Evolutionary conservation across 2,797 vertebrate genomes (phyloP), one percentile per base, ranked within the genome.

Genomic region (Xerus rutilus): DNA sequence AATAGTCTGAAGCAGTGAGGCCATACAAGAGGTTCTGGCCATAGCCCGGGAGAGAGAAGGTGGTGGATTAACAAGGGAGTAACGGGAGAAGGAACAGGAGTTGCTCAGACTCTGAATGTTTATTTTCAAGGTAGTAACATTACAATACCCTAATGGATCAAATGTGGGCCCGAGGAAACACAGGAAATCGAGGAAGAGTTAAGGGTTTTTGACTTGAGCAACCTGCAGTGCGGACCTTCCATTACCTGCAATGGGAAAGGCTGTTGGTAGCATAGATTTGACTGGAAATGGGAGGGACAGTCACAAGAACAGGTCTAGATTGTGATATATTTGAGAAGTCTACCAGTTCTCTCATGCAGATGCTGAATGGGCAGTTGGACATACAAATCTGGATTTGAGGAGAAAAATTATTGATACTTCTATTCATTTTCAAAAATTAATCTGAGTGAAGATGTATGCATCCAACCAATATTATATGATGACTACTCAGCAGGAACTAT

Each of bases 211-310:
- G 23, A 13, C 70, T 11, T 86, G 28, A 89, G 57, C 45, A 76
- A 43, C 10, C 43, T 52, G 14, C 47, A 94, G n/a, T 12, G 3
- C 6, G 13, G 23, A 28, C 20, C 3, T 64, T 64, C 20, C 70
- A 10, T 20, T 15, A 76, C n/a, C 23, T 43, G n/a, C 59, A 67
- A 70, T 4, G 14, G 35, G 21, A 23, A 91, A n/a, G 35, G 23
- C 12, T 20, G 15, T 0, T 25, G 14, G 9, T 18, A 21, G 20
- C 7, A 28, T 9, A 11, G 12, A 32, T 47, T 1, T 54, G 47
- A 47, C 20, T 23, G 43, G 18, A 1, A n/a, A 23, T 2, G 35
- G 30, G 25, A 39, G 8, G 23, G 18, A 20, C 0, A 1, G 28
- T 49, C 47, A 21, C 28, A 82, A 72, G 54, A 12, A 57, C 0